Base-by-base conservation (phyloP, 2,113 vertebrate genomes). In the Perca schrenkii region DNA sequence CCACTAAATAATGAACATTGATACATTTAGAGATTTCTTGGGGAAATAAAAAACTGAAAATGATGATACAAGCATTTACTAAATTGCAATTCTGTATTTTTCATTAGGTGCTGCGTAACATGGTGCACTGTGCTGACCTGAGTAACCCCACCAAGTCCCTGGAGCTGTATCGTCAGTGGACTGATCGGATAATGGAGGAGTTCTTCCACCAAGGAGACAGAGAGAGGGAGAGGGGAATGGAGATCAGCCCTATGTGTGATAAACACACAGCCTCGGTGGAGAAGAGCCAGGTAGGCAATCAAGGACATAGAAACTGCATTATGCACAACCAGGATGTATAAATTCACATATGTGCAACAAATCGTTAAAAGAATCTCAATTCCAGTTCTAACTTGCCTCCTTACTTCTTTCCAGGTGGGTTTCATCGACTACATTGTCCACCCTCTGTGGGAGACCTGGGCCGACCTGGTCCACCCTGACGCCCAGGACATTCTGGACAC, bases 401-500 rank as follows among this genome's bases (percentile, higher is more conserved):
- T 60, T 52, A 0, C 13, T 76, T 2, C 69, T 21, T 56, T 80
- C 34, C 88, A 99, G 98, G 98, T 99, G 86, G 98, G 98, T 8
- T 99, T 99, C 93, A 99, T 99, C 0, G 98, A 99, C 95, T 99
- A 99, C 93, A 99, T 99, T 0, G 98, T 98, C 28, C 98, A 99
- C 54, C 98, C 98, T 0, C 95, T 99, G 50, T 99, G 98, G 98
- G 98, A 99, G 95, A 99, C 98, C 0, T 99, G 98, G 98, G 98
- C 98, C 0, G 98, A 99, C 88, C 95, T 99, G 89, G 98, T 99
- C 11, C 98, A 99, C 87, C 98, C 98, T 0, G 98, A 99, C 0
- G 98, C 98, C 61, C 98, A 99, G 94, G 98, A 99, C 93, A 99
- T 99, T 90, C 95, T 99, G 93, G 98, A 99, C 92, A 99, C 97